These are phyloP conservation scores for Fissipunctia ypsillon DNA, from an alignment of 2,888 invertebrate genomes.

Conservation along the genomic window DNA sequence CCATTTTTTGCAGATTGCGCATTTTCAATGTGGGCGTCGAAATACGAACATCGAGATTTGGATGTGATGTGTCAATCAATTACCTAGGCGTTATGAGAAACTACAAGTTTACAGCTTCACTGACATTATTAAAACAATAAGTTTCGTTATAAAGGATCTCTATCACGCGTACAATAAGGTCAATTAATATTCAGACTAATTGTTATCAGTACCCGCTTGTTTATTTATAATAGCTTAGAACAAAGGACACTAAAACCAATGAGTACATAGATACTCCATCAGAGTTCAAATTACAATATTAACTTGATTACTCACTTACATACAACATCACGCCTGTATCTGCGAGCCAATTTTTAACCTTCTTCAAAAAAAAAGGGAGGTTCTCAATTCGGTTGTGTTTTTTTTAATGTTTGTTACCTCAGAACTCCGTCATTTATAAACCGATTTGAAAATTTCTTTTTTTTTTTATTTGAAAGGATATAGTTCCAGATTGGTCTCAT, in stretches of 20 bases:
- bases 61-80: not conserved
- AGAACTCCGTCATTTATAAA: too few species aligned
- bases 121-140: slow-evolving; percentile 50
- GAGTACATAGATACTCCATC: not conserved
- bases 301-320: not conserved
- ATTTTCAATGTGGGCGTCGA: not conserved
- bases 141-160: slow-evolving; percentile 37
- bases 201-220: slow-evolving; percentile 18
- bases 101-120: slow-evolving; percentile 29
- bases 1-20: not conserved
- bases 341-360: not conserved
- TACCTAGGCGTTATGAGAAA: slow-evolving; percentile 28
- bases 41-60: slow-evolving; percentile 19
- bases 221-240: slow-evolving; percentile 18
- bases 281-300: not conserved
- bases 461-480: too few species aligned
- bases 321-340: too few species aligned
- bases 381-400: too few species aligned
- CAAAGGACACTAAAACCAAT: slow-evolving; percentile 24
- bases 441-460: too few species aligned
- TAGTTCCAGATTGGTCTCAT: too few species aligned
- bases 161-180: slow-evolving; percentile 17
- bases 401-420: too few species aligned
- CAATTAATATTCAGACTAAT: slow-evolving; percentile 15
- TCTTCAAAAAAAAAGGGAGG: too few species aligned